These are phyloP conservation scores for Trissoscelio sp. DNA, from an alignment of 2,888 invertebrate species.

Conservation along the genomic window DNA sequence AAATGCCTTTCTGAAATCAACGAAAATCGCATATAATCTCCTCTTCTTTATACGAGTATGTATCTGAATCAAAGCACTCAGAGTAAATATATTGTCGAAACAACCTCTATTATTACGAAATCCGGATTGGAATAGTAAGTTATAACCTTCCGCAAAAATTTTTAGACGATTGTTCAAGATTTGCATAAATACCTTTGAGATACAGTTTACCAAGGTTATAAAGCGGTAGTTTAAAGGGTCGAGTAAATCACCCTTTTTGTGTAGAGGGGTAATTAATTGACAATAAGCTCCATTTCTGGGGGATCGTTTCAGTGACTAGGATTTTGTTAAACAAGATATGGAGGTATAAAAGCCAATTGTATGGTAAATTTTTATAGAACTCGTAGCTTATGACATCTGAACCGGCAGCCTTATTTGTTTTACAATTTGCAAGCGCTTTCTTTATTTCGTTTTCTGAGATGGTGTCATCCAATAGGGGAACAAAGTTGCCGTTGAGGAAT, in stretches of 20 bases:
- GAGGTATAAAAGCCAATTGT: constrained; percentile 10
- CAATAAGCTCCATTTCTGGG: constrained; percentile 14
- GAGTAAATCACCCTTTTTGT: constrained; percentile 22
- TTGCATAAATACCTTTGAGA: too few relatives aligned
- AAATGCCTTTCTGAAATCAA: constrained; percentile 22
- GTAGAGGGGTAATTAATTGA: constrained; percentile 33
- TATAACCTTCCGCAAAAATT: background rate
- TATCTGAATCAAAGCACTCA: background rate
- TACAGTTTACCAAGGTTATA: too few relatives aligned
- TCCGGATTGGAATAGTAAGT: constrained; percentile 10
- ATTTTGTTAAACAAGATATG: constrained; percentile 40
- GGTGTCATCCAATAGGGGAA: too few relatives aligned
- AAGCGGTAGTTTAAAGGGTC: constrained; percentile 22
- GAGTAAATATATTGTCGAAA: constrained; percentile 8
- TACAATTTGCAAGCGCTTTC: background rate
- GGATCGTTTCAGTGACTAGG: constrained; percentile 10
- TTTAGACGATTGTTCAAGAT: constrained; percentile 16
- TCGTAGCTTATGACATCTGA: background rate
- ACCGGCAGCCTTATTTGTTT: constrained; percentile 4
- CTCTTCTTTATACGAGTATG: background rate
- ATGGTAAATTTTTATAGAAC: constrained; percentile 37
- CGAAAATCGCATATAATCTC: constrained; percentile 15
- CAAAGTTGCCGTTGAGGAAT: too few relatives aligned
- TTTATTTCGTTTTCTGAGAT: background rate
- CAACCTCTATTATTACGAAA: constrained; percentile 28